Evolutionary conservation across 2,888 invertebrate genomes (phyloP), one percentile per base, ranked within the genome.

Genomic region (Ichneumoninae sp.): DNA sequence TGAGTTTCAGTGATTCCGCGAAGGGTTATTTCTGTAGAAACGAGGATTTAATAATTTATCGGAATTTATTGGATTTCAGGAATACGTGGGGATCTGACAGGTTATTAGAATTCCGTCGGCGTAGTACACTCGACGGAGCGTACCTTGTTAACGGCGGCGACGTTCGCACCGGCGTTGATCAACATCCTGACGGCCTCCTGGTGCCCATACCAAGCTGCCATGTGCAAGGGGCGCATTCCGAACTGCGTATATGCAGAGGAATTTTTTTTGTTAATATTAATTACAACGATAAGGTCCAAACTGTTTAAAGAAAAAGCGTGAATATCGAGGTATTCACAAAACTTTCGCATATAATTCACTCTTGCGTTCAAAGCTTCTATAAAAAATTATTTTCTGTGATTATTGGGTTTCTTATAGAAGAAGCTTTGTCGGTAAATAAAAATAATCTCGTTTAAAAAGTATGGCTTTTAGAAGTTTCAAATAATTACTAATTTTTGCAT

Each of bases 161-260:
- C 95, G 88, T 95, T 96, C 81, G 96, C 96, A 4, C 96, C 96
- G 22, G 96, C 95, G 89, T 95, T 95, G 83, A 96, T 96, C 71
- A 97, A 94, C 88, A 96, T 94, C 93, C 96, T 95, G 60, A 96
- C 96, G n/a, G 96, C 96, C 69, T 95, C 95, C 36, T 95, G 95
- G 89, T 96, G 96, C 1, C 96, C 96, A 90, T 96, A 96, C 96
- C 96, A 96, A 3, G 96, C 96, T 0, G 96, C 96, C 96, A 96
- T 96, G 88, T 96, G 94, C 52, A 97, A 93, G 0, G 96, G 96
- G 57, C 96, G 94, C 96, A 97, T 96, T 69, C 96, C 96, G 89
- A 96, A 96, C 96, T 96, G 94, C 57, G 94, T 93, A 87, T 87
- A 80, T 71, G 10, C 1, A 8, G 60, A 7, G 54, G 26, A 13